Base-by-base conservation (phyloP, 1,140 invertebrate genomes). In the Plodia interpunctella region DNA sequence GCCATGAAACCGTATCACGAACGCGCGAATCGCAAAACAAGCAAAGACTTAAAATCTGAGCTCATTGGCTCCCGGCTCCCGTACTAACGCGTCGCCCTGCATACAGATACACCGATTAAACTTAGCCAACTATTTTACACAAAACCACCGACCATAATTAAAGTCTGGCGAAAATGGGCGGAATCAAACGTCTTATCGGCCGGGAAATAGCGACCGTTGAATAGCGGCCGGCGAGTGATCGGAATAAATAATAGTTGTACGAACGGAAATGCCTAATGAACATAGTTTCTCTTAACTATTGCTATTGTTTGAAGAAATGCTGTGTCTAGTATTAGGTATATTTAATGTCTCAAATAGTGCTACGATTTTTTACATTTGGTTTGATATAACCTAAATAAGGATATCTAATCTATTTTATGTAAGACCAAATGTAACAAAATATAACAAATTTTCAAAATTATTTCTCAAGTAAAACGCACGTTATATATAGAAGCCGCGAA, bases 141-240 rank as follows among this genome's bases (percentile, higher is more conserved):
- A 86, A 87, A 86, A 89, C 87, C 79, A 75, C 76, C 63, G 80
- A 84, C 85, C 79, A 88, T 87, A 88, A 89, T 89, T 89, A 89
- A 89, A 88, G 79, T 79, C 81, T 72, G 68, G 70, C 78, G 79
- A 78, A 87, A 87, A 87, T 84, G 76, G 76, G 80, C 78, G 78
- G 80, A 87, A 88, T 87, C 83, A 87, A 84, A 86, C 84, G 87
- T 83, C 84, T 89, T 89, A 89, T 89, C 87, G 82, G 75, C 61
- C 69, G 80, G 75, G 83, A 85, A 84, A 83, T 83, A 84, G 78
- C 78, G 77, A 84, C 78, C 78, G 72, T 65, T 89, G 81, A 89
- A 89, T 89, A 82, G 87, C 87, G 81, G 68, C 66, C 52, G 68
- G 64, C 62, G 76, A 84, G 83, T 88, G 87, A 87, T 83, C 77